Evolutionary conservation across 2,888 invertebrate genomes (phyloP), one percentile per base, ranked within the genome.

Genomic region (Branchipolynoe longqiensis): DNA sequence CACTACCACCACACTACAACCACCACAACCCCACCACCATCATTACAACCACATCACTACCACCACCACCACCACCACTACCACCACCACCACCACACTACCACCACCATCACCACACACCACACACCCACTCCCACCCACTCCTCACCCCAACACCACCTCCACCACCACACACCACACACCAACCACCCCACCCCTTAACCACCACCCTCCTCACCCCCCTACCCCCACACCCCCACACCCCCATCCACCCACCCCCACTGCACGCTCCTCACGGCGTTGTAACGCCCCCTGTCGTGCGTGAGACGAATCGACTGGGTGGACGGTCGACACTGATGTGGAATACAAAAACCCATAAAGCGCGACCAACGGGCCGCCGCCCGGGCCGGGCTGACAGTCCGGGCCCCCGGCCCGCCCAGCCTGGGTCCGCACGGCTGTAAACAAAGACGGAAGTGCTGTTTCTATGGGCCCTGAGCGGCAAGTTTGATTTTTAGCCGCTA

Each of bases 261-360:
- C 62, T 8, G 14, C 62, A 22, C n/a, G 8, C 62, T 62, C 12
- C 62, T 62, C 8, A 62, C 62, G n/a, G 62, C 8, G 48, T 25
- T 78, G 78, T 78, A 78, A 78, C 48, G 78, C 31, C 48, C 78
- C 25, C 54, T 14, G 36, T 25, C 14, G n/a, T n/a, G 41, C 78
- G 78, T 78, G 78, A 78, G 78, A 48, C 14, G 78, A 78, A 78
- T 78, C 31, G 48, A 8, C 25, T 12, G 48, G 8, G 31, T 18
- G n/a, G 28, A n/a, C 31, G 8, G 31, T 6, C 41, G 48, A 78
- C 78, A 78, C 78, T 78, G 6, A 48, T 41, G 78, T 41, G 28
- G 31, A 48, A 78, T 78, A 28, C 78, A 40, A 78, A 41, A 78
- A 41, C 78, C 48, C 78, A 31, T 48, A 48, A 78, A 78, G 48